Evolutionary conservation across 2,113 vertebrate genomes (phyloP), one percentile per base, ranked within the genome.

Genomic region (Perca fluviatilis): DNA sequence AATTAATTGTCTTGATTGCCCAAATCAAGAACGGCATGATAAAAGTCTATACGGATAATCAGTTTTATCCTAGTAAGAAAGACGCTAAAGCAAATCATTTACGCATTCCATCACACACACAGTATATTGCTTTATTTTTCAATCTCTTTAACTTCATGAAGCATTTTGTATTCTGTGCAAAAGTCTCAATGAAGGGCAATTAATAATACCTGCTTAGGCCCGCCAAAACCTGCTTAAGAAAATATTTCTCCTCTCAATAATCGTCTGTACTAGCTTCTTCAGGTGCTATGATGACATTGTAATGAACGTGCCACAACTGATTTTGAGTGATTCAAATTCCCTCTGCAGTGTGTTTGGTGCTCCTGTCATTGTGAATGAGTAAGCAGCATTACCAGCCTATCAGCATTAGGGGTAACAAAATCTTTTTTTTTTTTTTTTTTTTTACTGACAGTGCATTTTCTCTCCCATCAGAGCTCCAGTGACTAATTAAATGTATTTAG

Each of bases 401-500:
- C 86, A 88, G 80, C 88, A 90, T 86, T 86, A 91, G 87, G 90
- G 86, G 79, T 86, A 94, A 88, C 90, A 64, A 80, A 93, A 89
- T 89, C 64, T 88, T 79, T 91, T 72, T 85, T 86, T 74, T 77
- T 83, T 81, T 27, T 27, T 2, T 27, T 27, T 27, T 27, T 90
- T 78, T 77, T 87, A 94, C 92, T 95, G 94, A 94, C 93, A 91
- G 87, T 92, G 91, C 93, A 93, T 90, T 95, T 94, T 94, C 90
- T 93, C 91, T 92, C 85, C 90, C 91, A 94, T 92, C 91, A 93
- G 77, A 87, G 90, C 83, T 79, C 70, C 81, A 70, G 86, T 86
- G 84, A 75, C 93, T 95, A 95, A 95, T 95, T 96, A 96, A 95
- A 95, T 94, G 91, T 94, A 94, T 95, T 95, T 96, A 95, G 94